Evolutionary conservation across 1,140 invertebrate genomes (phyloP).

Genomic region (Drosophila nebulosa): DNA sequence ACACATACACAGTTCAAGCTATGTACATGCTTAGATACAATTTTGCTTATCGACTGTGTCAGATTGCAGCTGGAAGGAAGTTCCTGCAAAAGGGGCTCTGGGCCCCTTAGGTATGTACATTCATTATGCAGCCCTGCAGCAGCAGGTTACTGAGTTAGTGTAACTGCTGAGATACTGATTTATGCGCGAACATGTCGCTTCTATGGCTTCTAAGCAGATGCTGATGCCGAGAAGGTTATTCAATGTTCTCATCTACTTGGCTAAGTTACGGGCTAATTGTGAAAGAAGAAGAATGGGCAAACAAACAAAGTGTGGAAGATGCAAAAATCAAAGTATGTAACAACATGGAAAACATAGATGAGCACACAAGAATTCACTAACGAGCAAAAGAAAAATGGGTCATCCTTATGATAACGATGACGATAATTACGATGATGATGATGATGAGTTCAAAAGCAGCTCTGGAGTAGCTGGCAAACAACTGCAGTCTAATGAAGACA

Average conservation of each 20-base stretch:
- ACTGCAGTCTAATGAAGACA: constrained; percentile 71
- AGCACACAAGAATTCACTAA: constrained; percentile 67
- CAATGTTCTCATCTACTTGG: neutral
- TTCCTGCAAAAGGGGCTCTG: neutral
- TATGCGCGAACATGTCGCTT: constrained; percentile 52
- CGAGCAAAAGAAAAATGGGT: constrained; percentile 61
- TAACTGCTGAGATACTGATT: constrained; percentile 41
- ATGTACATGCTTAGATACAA: neutral
- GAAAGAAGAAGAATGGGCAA: neutral
- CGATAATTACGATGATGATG: constrained; percentile 27
- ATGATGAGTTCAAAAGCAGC: constrained; percentile 5
- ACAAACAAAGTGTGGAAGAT: neutral
- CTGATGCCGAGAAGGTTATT: neutral
- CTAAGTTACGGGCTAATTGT: constrained; percentile 8
- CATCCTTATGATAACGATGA: constrained; percentile 31
- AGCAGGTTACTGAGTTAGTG: constrained; percentile 19
- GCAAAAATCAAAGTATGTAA: constrained; percentile 38
- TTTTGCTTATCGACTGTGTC: neutral
- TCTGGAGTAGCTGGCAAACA: constrained; percentile 51
- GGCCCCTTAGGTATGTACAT: constrained; percentile 11
- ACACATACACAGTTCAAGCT: neutral
- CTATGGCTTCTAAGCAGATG: neutral
- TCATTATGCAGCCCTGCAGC: constrained; percentile 37
- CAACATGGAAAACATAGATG: constrained; percentile 25
- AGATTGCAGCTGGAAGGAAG: neutral